A percentile compares a stretch with the other conserved stretches of the same genome.
Conservation (phyloP, 2,888 invertebrate genomes). For the Entomobrya multifasciata region DNA sequence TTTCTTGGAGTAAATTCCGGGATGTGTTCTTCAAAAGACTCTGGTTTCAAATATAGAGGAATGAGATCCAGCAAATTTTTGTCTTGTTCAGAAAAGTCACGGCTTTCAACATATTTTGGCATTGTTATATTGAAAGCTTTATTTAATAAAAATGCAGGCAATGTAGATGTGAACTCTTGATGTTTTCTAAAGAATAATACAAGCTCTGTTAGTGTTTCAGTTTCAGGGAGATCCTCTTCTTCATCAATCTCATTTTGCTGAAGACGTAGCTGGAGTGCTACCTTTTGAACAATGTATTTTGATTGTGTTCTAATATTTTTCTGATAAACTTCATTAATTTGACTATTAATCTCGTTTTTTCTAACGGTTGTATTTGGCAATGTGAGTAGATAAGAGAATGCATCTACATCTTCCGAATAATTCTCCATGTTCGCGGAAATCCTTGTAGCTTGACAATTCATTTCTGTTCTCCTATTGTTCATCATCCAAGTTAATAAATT, state of each 20-base stretch:
- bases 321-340: not conserved
- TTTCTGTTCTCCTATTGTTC: slow-evolving; percentile 11
- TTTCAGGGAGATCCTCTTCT: not conserved
- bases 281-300: slow-evolving; percentile 22
- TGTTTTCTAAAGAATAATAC: slow-evolving; percentile 31
- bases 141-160: not conserved
- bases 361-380: not conserved
- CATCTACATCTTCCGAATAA: slow-evolving; percentile 33
- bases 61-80: no score
- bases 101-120: slow-evolving; percentile 20
- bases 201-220: not conserved
- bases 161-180: not conserved
- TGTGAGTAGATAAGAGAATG: slow-evolving; percentile 35
- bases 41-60: no score
- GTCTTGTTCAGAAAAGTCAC: no score
- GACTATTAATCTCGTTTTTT: slow-evolving; percentile 4
- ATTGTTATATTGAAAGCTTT: slow-evolving; percentile 32
- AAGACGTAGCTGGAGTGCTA: slow-evolving; percentile 38
- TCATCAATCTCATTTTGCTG: slow-evolving; percentile 18
- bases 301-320: not conserved
- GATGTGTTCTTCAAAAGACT: no score
- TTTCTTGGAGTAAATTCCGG: no score
- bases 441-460: slow-evolving; percentile 11
- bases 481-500: not conserved
- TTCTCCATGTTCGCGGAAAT: slow-evolving; percentile 4